Base-by-base conservation (phyloP, 2,888 invertebrate genomes). In the Heliconius hortense region DNA sequence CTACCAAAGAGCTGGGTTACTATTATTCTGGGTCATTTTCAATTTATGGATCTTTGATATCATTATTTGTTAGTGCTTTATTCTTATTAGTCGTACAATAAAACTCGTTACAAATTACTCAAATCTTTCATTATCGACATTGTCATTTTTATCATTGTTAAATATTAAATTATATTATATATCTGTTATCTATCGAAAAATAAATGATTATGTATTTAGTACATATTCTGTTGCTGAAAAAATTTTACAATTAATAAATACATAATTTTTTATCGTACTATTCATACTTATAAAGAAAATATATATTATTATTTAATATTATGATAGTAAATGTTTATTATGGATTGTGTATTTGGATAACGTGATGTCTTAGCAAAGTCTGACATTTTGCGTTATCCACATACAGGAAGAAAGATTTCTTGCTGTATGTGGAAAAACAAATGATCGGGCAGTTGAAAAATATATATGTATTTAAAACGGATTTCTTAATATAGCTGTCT, bases 1-100 rank as follows among this genome's bases (percentile, higher is more conserved):
- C 82, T 0, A 83, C 64, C 3, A 66, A 85, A 28, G 72, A 73
- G 4, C 72, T 90, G 15, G 83, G 88, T 7, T 66, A 66, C 15
- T 66, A 39, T 31, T 7, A 85, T 70, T 83, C 84, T 4, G 81
- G 81, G 4, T 77, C 85, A 0, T 73, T 66, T 21, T 68, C 53
- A 31, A 28, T 21, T n/a, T 68, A 68, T 53, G 28, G 21, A 28
- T 68, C 68, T 18, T 28, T 68, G 2, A 68, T 28, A 68, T 28
- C 21, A 28, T 53, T 68, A 10, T 26, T 53, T 21, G 4, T 48
- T 53, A 68, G 28, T 68, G 53, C 53, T 2, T 26, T 31, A 53
- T 68, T 68, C 24, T 53, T 53, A 68, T 26, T 53, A 68, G 8
- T 53, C 53, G 10, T 68, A 68, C 48, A 68, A 53, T 28, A 48